Conservation (phyloP, 2,888 invertebrate species). For the Chydorus sphaericus region DNA sequence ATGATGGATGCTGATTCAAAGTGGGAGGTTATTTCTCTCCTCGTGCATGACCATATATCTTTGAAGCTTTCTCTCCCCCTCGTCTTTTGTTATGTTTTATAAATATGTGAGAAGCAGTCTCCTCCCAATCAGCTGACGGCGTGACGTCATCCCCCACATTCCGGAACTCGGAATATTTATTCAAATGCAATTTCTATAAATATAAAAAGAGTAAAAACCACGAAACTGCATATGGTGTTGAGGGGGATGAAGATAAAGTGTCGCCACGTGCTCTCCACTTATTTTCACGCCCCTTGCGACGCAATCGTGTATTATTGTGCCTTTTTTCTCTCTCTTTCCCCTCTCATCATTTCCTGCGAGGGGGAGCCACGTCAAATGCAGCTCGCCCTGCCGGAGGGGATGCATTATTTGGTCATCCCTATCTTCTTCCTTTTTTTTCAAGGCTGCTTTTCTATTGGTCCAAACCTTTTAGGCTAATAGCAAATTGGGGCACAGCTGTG, state of each 20-base stretch:
- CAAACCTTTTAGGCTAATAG: neutral
- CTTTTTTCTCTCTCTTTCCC: constrained; percentile 1
- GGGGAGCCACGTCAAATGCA: too few relatives aligned
- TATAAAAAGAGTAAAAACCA: neutral
- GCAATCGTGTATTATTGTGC: neutral
- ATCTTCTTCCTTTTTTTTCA: neutral
- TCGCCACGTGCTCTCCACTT: constrained; percentile 5
- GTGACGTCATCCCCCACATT: constrained; percentile 4
- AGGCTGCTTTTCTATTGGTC: constrained; percentile 4
- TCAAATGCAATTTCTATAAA: neutral
- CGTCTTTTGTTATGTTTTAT: neutral
- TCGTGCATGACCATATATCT: too few relatives aligned
- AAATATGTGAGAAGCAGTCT: neutral
- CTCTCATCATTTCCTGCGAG: neutral
- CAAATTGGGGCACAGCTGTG: constrained; percentile 3
- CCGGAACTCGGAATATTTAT: neutral
- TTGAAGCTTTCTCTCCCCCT: neutral
- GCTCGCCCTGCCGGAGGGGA: neutral
- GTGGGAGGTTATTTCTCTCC: too few relatives aligned
- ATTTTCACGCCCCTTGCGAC: neutral
- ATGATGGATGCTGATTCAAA: neutral
- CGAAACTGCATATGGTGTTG: neutral
- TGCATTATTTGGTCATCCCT: neutral
- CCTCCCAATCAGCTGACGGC: constrained; percentile 5
- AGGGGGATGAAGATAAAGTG: neutral